Conservation (phyloP, 2,113 vertebrate genomes). For the Uria aalge region DNA sequence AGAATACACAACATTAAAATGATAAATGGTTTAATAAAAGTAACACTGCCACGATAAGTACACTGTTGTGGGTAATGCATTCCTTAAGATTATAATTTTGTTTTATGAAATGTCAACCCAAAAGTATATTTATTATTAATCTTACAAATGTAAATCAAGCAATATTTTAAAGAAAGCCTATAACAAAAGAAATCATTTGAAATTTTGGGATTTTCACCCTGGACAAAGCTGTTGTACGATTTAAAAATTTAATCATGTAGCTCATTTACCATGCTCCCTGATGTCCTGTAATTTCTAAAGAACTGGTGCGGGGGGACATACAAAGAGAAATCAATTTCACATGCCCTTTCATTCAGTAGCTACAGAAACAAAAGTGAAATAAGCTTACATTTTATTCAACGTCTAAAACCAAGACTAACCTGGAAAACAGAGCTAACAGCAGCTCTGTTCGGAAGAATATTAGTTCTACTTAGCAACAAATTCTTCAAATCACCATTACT, state of each 20-base stretch:
- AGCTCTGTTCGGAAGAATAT: background rate
- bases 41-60: conserved; percentile 14
- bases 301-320: conserved; percentile 4
- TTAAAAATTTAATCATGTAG: conserved; percentile 58
- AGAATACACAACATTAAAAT: conserved; percentile 27
- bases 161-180: conserved; percentile 35
- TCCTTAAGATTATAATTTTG: conserved; percentile 31
- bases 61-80: conserved; percentile 28
- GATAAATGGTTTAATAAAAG: conserved; percentile 53
- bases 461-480: background rate
- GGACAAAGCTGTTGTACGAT: conserved; percentile 36
- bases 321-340: conserved; percentile 48
- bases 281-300: conserved; percentile 37
- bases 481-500: background rate
- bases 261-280: conserved; percentile 38
- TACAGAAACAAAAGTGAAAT: background rate
- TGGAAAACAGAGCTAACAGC: background rate
- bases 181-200: background rate
- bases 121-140: conserved; percentile 39
- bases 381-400: background rate
- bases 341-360: background rate
- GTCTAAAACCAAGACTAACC: background rate
- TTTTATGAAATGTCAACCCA: conserved; percentile 26
- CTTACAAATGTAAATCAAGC: conserved; percentile 47
- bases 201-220: conserved; percentile 27